phyloP scores from a whole-genome alignment of 1,140 invertebrate species.

The Brachionus asplanchnoidis region DNA sequence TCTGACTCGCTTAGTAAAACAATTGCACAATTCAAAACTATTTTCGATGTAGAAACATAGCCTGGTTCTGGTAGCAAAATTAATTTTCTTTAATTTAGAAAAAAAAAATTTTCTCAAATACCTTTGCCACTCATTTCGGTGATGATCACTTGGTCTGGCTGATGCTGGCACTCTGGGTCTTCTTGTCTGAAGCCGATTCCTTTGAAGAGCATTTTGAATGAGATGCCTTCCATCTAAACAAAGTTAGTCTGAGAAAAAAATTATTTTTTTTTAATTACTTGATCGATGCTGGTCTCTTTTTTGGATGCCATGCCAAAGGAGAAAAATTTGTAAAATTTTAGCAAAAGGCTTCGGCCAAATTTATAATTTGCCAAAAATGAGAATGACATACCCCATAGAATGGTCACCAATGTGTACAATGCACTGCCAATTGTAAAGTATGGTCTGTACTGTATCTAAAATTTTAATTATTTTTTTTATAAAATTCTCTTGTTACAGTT shows the following conservation, averaged over 20 bases:
- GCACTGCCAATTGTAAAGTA: constrained; percentile 53
- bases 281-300: constrained; percentile 10
- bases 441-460: constrained; percentile 53
- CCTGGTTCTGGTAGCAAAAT: constrained; percentile 63
- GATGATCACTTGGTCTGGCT: background rate
- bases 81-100: background rate
- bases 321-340: constrained; percentile 48
- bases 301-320: constrained; percentile 34
- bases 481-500: background rate
- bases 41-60: constrained; percentile 74
- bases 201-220: constrained; percentile 24
- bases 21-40: constrained; percentile 67
- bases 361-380: constrained; percentile 64
- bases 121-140: constrained; percentile 21
- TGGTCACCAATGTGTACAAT: constrained; percentile 55
- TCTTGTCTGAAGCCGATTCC: background rate
- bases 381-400: constrained; percentile 64
- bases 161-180: background rate
- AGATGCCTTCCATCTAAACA: constrained; percentile 1
- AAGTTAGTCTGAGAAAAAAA: background rate
- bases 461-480: background rate
- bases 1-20: constrained; percentile 70
- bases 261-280: background rate
- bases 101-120: background rate
- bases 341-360: constrained; percentile 64